Evolutionary conservation across 2,888 invertebrate genomes (phyloP), one percentile per base, ranked within the genome.

Genomic region (Aphidius colemani): DNA sequence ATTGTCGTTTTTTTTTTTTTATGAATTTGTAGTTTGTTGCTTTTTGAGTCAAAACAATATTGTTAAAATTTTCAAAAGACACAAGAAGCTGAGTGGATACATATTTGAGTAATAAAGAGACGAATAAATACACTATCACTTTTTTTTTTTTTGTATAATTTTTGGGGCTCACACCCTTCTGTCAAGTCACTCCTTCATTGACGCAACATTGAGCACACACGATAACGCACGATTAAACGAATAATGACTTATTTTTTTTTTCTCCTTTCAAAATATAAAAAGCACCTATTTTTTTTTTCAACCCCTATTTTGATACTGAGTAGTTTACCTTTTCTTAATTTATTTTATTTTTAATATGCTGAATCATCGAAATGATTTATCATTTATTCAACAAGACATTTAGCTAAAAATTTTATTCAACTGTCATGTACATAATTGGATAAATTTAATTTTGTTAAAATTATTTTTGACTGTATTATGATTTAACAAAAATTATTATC

Each of bases 181-280:
- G 58, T 64, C 59, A 70, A 72, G 75, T 80, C 77, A 74, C 76
- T 80, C 78, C 77, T 80, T 77, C 78, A 75, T 79, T 76, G 81
- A 81, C 80, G 81, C 76, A 81, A 81, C 81, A 81, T 81, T 81
- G 79, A 76, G 75, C 81, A 75, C 79, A 77, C 79, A 78, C 78
- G 79, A 80, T 80, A 79, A 79, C 79, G 79, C 81, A 80, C 79
- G 81, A 82, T 82, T 81, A 81, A 81, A 77, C 72, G 72, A 74
- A 78, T 82, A 81, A 81, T 82, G 81, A 82, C 78, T 78, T 30
- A 30, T 30, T 30, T 30, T 30, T 30, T 30, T 30, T 30, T 5
- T 75, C 74, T 68, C 69, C 70, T 71, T 69, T 65, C 64, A 50
- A 13, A 53, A 11, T 18, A 39, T 41, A 45, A 49, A 60, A 50